Percentiles rank a stretch among this genome's conserved stretches.
These are phyloP conservation scores for Muntiacus reevesi DNA, from an alignment of 2,113 vertebrate species.

Conservation along the genomic window DNA sequence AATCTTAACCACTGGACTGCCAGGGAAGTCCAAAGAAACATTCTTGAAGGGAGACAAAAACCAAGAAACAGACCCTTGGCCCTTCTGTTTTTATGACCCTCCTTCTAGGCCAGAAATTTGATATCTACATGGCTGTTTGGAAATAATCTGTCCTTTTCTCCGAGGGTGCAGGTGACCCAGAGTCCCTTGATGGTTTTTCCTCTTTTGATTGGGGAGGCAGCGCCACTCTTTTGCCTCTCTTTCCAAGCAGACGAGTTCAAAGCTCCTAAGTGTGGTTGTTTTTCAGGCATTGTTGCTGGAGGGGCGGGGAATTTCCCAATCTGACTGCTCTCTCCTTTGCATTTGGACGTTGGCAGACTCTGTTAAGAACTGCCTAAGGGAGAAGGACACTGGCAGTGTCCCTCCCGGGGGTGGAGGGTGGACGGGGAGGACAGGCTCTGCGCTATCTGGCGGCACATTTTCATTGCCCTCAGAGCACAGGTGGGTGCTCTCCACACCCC, in stretches of 20 bases:
- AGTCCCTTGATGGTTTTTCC: too few relatives aligned
- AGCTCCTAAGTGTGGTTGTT: neutral
- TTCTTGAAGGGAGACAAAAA: neutral
- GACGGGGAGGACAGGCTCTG: neutral
- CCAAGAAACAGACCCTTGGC: neutral
- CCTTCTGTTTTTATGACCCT: neutral
- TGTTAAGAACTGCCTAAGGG: neutral
- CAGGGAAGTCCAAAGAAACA: neutral
- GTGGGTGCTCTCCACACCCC: neutral
- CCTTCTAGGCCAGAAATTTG: neutral
- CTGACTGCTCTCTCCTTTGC: neutral
- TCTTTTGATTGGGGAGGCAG: neutral
- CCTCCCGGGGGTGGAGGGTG: neutral
- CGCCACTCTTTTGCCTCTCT: neutral
- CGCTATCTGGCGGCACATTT: neutral
- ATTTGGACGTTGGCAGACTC: neutral
- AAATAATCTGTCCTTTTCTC: neutral
- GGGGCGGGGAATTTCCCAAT: neutral
- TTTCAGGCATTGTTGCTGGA: neutral
- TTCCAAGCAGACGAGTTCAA: neutral
- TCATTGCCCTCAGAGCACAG: neutral
- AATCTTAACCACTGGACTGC: neutral
- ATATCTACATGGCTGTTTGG: neutral
- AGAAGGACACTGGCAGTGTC: neutral
- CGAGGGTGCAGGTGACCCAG: neutral